A percentile compares a stretch with the other conserved stretches of the same genome.
Conservation (phyloP, 2,113 vertebrate genomes). For the Otus sunia region DNA sequence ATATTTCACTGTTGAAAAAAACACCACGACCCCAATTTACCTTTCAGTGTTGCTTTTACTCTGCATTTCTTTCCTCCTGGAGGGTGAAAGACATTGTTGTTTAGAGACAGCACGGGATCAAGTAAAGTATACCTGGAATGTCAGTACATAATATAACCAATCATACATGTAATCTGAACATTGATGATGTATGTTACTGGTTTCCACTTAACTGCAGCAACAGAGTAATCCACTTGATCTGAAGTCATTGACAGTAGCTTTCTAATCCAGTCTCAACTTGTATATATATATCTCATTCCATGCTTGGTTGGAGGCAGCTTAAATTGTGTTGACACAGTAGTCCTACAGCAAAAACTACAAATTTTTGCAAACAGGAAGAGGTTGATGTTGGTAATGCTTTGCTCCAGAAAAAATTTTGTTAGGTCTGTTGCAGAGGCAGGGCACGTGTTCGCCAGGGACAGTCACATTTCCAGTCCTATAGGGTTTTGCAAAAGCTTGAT, state of each 20-base stretch:
- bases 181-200: neutral
- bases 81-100: neutral
- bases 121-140: neutral
- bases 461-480: neutral
- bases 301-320: neutral
- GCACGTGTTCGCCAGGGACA: neutral
- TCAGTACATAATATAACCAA: neutral
- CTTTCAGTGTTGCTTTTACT: neutral
- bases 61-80: neutral
- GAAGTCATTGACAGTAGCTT: neutral
- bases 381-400: neutral
- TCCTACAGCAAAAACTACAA: neutral
- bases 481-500: slow-evolving; percentile 19
- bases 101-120: neutral
- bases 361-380: neutral
- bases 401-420: neutral
- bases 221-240: neutral
- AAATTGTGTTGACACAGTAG: neutral
- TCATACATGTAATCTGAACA: neutral
- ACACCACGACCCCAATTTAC: neutral
- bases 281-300: neutral
- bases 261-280: neutral
- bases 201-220: neutral
- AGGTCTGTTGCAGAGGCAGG: neutral
- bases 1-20: neutral